Percentiles rank a stretch among this genome's conserved stretches.
Evolutionary conservation across 2,888 invertebrate species (phyloP).

Genomic region (Kryphioiulus occultus): DNA sequence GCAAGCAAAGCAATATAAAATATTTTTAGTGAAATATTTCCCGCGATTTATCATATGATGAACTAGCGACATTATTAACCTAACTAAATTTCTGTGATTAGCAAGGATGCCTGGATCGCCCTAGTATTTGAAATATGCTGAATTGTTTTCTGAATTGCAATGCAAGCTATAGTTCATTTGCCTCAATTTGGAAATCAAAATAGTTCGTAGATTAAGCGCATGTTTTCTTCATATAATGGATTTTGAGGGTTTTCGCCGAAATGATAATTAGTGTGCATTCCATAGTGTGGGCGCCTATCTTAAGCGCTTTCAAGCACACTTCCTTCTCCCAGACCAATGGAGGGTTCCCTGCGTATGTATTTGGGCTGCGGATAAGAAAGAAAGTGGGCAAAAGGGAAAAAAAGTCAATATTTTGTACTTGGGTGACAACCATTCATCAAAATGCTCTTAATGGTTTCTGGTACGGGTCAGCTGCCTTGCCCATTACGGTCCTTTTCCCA

Average conservation of each 20-base stretch:
- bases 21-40: too few relatives aligned
- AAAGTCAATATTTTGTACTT: constrained; percentile 50
- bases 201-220: background rate
- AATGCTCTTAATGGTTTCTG: constrained; percentile 54
- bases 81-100: too few relatives aligned
- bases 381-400: constrained; percentile 40
- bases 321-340: background rate
- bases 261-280: background rate
- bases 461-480: constrained; percentile 54
- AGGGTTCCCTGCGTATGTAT: background rate
- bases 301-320: background rate
- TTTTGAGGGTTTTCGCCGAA: background rate
- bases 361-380: background rate
- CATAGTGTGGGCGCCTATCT: background rate
- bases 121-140: too few relatives aligned
- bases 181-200: too few relatives aligned
- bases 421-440: constrained; percentile 51
- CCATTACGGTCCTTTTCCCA: constrained; percentile 52
- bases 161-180: too few relatives aligned
- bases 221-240: background rate
- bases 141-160: too few relatives aligned
- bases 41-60: too few relatives aligned
- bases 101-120: too few relatives aligned
- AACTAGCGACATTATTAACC: too few relatives aligned
- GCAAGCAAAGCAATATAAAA: too few relatives aligned